Percentiles rank a stretch among this genome's conserved stretches.
Conservation (phyloP, 2,113 vertebrate species). For the Campylorhamphus procurvoides region DNA sequence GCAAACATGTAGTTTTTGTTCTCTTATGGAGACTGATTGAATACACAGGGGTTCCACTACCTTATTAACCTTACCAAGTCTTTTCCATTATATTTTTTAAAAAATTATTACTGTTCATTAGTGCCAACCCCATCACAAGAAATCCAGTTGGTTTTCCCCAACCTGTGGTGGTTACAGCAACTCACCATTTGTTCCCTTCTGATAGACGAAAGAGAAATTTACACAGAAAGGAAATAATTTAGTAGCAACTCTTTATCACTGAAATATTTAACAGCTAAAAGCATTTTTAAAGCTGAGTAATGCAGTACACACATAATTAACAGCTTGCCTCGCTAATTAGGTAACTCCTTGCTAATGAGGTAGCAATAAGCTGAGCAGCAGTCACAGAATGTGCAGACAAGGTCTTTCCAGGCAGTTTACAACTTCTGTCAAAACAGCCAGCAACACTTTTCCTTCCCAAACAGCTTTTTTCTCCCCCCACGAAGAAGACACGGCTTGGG, state of each 20-base stretch:
- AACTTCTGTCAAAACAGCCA: background rate
- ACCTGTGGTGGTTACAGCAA: background rate
- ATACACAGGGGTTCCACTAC: background rate
- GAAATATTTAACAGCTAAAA: background rate
- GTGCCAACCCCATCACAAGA: background rate
- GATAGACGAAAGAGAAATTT: background rate
- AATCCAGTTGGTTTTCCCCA: background rate
- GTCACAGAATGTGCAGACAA: background rate
- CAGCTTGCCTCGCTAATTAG: slow-evolving; percentile 54
- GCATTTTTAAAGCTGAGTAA: slow-evolving; percentile 33
- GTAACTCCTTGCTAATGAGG: slow-evolving; percentile 55
- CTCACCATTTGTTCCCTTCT: background rate
- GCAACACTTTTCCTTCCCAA: background rate
- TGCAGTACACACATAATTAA: slow-evolving; percentile 44
- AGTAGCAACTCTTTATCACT: background rate
- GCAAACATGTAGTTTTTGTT: slow-evolving; percentile 58
- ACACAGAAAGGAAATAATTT: background rate
- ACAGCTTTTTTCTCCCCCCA: background rate
- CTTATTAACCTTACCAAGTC: slow-evolving; percentile 54
- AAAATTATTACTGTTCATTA: slow-evolving; percentile 45
- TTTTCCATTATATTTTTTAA: background rate
- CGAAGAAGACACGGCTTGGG: background rate
- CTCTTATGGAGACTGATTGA: slow-evolving; percentile 8
- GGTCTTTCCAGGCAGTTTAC: slow-evolving; percentile 12
- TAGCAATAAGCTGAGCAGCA: slow-evolving; percentile 45